phyloP scores from a whole-genome alignment of 1,140 invertebrate species.

The Drosophila parabipectinata region DNA sequence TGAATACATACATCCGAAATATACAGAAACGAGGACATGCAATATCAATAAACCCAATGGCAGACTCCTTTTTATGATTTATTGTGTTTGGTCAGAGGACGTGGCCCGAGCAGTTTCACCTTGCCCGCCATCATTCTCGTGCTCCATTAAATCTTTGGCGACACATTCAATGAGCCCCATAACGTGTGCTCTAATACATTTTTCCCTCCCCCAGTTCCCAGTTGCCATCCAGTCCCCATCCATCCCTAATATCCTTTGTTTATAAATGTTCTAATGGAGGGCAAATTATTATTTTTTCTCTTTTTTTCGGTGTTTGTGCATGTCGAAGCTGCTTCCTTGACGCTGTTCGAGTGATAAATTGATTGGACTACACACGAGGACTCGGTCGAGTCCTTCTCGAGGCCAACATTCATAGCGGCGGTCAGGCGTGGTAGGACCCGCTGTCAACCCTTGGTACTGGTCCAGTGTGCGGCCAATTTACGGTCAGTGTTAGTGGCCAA shows the following conservation, averaged over 20 bases:
- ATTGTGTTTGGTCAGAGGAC: constrained; percentile 65
- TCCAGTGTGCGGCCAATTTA: constrained; percentile 76
- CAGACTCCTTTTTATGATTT: constrained; percentile 65
- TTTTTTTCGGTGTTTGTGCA: constrained; percentile 43
- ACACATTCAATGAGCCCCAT: constrained; percentile 81
- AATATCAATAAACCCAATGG: constrained; percentile 76
- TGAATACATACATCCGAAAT: constrained; percentile 8
- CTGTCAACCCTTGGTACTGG: constrained; percentile 71
- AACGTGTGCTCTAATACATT: constrained; percentile 77
- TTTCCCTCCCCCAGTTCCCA: neutral
- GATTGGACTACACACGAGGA: constrained; percentile 55
- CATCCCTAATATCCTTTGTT: constrained; percentile 76
- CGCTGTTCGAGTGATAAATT: constrained; percentile 80
- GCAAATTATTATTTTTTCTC: constrained; percentile 69
- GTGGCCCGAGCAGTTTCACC: constrained; percentile 63
- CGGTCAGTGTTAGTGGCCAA: constrained; percentile 77
- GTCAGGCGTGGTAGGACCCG: constrained; percentile 58
- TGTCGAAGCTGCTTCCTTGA: constrained; percentile 58
- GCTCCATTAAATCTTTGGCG: constrained; percentile 80
- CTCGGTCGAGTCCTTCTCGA: constrained; percentile 12
- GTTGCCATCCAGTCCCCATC: neutral
- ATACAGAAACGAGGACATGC: constrained; percentile 62
- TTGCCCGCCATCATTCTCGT: constrained; percentile 63
- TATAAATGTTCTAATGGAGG: constrained; percentile 81
- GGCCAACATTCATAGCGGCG: constrained; percentile 54